These are phyloP conservation scores for Papilio elwesi DNA, from an alignment of 2,888 invertebrate species.

Conservation along the genomic window DNA sequence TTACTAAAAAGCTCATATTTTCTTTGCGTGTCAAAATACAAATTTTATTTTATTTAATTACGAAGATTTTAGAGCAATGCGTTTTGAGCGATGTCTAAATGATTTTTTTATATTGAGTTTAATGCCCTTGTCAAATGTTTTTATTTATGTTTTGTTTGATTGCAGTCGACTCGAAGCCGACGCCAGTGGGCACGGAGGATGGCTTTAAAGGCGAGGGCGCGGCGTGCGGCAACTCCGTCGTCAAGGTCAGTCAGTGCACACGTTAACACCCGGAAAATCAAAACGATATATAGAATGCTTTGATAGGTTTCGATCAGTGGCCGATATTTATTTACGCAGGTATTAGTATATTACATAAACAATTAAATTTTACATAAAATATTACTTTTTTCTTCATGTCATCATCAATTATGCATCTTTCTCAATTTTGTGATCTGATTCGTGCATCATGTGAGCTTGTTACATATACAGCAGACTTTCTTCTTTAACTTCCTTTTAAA, in stretches of 20 bases:
- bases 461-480: too few relatives aligned
- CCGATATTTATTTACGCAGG: not conserved
- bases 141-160: conserved; percentile 10
- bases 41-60: not conserved
- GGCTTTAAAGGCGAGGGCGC: conserved; percentile 88
- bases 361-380: too few relatives aligned
- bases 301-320: not conserved
- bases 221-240: conserved; percentile 84
- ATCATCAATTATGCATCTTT: not conserved
- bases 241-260: conserved; percentile 71
- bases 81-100: too few relatives aligned
- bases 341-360: too few relatives aligned
- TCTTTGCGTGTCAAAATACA: not conserved
- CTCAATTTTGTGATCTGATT: not conserved
- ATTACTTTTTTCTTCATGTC: too few relatives aligned
- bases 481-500: not conserved
- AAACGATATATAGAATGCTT: not conserved
- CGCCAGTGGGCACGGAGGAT: conserved; percentile 88
- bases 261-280: not conserved
- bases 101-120: too few relatives aligned
- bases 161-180: conserved; percentile 70
- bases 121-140: too few relatives aligned
- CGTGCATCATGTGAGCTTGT: not conserved
- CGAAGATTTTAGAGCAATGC: not conserved
- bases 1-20: conserved; percentile 2